Base-by-base conservation (phyloP, 2,888 invertebrate genomes). In the Caenorhabditis sp. region DNA sequence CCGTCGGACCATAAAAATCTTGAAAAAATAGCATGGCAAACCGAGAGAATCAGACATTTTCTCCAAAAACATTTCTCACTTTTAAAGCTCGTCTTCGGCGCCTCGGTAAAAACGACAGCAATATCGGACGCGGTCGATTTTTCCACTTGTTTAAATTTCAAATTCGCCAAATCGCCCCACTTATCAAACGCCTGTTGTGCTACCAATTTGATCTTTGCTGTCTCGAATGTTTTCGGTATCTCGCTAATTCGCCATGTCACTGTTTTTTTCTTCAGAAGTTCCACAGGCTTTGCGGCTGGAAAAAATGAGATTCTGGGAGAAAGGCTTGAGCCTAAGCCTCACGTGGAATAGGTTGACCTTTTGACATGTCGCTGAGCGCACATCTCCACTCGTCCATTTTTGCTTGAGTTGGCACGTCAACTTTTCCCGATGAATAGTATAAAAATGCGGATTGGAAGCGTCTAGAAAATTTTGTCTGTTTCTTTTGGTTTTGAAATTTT, bases 311-410 rank as follows among this genome's bases (percentile, higher is more conserved):
- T 23, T n/a, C 21, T 21, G 4, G 21, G 23, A 43, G 17, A 43
- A 14, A 17, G 43, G 43, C 2, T 21, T 21, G 5, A 53, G n/a
- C 4, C 17, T 19, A 53, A 1, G 8, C 3, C 8, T 21, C 19
- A 68, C 67, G 61, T 43, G 67, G 58, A 27, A 72, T 72, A 12
- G 68, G 68, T 36, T 64, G 57, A 49, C 72, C 72, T 21, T 54
- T n/a, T 27, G 61, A 59, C 72, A 72, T 67, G 58, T 79, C 79
- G 26, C 67, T 66, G 31, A 77, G 75, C 12, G 74, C 79, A 61
- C 79, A 79, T 51, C 79, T 50, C 62, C 75, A 75, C 43, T 79
- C 79, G 58, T 63, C 69, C 67, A 79, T 76, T 61, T 79, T 79
- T 23, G 75, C 74, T 43, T 70, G 74, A 17, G 76, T 79, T 23